phyloP scores from a whole-genome alignment of 53 echinoderm and acorn worm species.

The Arbacia lixula region DNA sequence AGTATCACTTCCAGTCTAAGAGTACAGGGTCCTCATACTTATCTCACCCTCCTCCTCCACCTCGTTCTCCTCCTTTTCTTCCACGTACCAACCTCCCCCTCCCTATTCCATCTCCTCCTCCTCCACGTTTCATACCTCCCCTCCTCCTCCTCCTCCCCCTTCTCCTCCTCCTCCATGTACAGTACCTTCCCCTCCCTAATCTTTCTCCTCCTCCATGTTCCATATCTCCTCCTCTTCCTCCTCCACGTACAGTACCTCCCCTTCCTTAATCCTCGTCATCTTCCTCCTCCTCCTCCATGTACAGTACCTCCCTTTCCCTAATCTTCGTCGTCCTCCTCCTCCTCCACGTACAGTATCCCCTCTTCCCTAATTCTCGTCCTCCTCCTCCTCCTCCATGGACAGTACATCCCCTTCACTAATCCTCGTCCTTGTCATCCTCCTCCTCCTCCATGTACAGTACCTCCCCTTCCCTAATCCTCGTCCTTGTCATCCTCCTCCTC shows the following conservation, averaged over 20 bases:
- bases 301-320: not conserved
- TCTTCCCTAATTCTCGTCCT: not conserved
- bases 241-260: not conserved
- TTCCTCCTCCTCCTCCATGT: not conserved
- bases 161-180: not conserved
- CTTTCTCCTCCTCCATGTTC: not conserved
- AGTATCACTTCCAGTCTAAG: no score
- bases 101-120: not conserved
- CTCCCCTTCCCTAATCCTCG: conserved; percentile 6
- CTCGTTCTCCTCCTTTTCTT: not conserved
- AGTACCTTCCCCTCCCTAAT: not conserved
- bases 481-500: not conserved
- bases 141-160: not conserved
- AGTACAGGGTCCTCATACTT: not conserved
- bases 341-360: not conserved
- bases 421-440: no score
- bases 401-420: not conserved
- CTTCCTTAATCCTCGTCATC: not conserved
- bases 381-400: not conserved
- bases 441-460: not conserved
- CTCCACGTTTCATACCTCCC: not conserved
- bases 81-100: not conserved
- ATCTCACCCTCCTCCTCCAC: not conserved
- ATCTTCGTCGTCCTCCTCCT: not conserved
- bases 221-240: not conserved